Evolutionary conservation across 2,797 vertebrate genomes (phyloP), one percentile per base, ranked within the genome.

Genomic region (Malacoctenus gilli): DNA sequence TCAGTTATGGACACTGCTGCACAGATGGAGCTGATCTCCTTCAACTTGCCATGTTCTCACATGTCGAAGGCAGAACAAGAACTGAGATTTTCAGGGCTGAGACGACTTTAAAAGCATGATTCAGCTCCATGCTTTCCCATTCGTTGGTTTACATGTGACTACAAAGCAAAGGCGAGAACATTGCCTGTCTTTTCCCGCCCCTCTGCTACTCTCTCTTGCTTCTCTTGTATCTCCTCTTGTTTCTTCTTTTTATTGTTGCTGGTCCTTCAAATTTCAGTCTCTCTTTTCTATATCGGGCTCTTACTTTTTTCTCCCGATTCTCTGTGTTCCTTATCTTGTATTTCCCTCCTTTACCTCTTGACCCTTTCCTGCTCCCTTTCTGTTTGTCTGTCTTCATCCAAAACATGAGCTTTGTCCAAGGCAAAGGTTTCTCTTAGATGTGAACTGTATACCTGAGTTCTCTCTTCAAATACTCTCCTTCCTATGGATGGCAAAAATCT

Each of bases 21-120:
- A 4, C 15, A 31, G 9, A 51, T 55, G 37, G 30, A 5, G 50
- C 14, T 15, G 36, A 30, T 18, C 14, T 59, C 16, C 8, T 44
- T 15, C 18, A 31, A 30, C 41, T 43, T 40, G 22, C 32, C 11
- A 9, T 16, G 39, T 36, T 56, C 1, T 5, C 30, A 6, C 8
- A 21, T 5, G 13, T 6, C 28, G 21, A 28, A 28, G 25, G 18
- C 19, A 40, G 60, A 34, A 58, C 0, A 1, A 25, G 36, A 41
- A 59, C 35, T 41, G 41, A 47, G 13, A 56, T 57, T 47, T 54
- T 57, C 15, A 4, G 23, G 5, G 12, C 20, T 46, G 62, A 68
- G 40, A 18, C 10, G 35, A 46, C 32, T 21, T 3, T 39, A 37
- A 48, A 15, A 34, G 14, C 13, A 3, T 44, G 21, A 19, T 47